phyloP scores from a whole-genome alignment of 35 echinoderm and acorn worm genomes.

The Apostichopus japonicus region DNA sequence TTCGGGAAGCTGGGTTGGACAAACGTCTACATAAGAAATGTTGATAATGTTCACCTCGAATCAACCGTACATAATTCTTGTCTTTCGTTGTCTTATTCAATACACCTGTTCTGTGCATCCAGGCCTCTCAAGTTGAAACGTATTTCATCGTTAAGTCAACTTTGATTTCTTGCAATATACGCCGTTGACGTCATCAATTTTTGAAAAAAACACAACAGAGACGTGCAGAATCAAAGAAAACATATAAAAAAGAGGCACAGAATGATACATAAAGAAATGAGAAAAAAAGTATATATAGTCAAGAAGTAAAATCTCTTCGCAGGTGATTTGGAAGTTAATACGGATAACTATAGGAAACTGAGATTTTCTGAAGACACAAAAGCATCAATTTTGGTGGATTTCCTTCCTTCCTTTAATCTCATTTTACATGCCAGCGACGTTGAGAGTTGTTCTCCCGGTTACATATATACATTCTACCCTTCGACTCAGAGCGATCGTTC shows the following conservation, averaged over 20 bases:
- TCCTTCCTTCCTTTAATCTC: too few relatives aligned
- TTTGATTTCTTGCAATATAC: not conserved
- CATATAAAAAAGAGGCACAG: not conserved
- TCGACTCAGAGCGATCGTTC: not conserved
- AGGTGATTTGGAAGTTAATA: too few relatives aligned
- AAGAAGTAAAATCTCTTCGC: too few relatives aligned
- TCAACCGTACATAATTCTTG: not conserved
- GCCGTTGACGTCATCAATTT: not conserved
- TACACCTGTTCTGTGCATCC: not conserved
- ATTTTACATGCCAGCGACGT: not conserved
- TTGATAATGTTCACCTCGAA: not conserved
- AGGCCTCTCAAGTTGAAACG: not conserved
- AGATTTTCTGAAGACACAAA: too few relatives aligned
- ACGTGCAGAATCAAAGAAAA: not conserved
- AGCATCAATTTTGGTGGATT: too few relatives aligned
- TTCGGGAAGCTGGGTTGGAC: too few relatives aligned
- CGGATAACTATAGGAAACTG: too few relatives aligned
- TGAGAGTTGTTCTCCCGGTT: not conserved
- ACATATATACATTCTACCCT: not conserved
- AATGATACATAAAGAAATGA: not conserved
- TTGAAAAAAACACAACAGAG: not conserved
- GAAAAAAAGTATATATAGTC: not conserved
- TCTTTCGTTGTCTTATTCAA: not conserved
- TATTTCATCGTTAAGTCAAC: not conserved
- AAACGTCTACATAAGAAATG: too few relatives aligned